Evolutionary conservation across 2,888 invertebrate genomes (phyloP).

Genomic region (Achlya flavicornis): DNA sequence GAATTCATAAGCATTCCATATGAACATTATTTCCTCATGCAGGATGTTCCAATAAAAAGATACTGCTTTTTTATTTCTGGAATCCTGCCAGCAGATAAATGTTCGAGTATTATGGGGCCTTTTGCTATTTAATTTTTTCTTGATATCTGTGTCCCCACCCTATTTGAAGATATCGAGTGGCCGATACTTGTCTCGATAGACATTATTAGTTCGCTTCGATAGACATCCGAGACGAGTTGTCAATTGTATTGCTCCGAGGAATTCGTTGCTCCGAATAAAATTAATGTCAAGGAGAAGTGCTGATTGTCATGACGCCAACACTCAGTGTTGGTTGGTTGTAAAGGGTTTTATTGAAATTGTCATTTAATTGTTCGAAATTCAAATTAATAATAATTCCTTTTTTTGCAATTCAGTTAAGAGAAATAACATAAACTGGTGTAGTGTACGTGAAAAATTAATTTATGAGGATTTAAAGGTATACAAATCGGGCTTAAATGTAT

Average conservation of each 20-base stretch:
- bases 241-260: neutral
- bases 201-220: constrained; percentile 17
- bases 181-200: constrained; percentile 10
- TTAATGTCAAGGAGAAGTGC: constrained; percentile 4
- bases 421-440: too few species aligned
- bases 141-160: neutral
- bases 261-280: constrained; percentile 1
- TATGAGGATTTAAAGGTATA: too few species aligned
- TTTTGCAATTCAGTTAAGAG: too few species aligned
- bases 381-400: neutral
- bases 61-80: neutral
- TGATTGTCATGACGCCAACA: neutral
- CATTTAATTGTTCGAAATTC: neutral
- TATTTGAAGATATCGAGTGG: neutral
- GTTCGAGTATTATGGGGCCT: neutral
- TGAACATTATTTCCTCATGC: neutral
- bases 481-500: too few species aligned
- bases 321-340: too few species aligned
- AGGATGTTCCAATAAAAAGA: neutral
- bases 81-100: constrained; percentile 1
- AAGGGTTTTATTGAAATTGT: neutral
- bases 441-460: too few species aligned
- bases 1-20: constrained; percentile 1
- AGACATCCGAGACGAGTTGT: constrained; percentile 11
- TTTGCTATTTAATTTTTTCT: constrained; percentile 1